Base-by-base conservation (phyloP, 2,888 invertebrate genomes). In the Tanytarsus gracilentus region DNA sequence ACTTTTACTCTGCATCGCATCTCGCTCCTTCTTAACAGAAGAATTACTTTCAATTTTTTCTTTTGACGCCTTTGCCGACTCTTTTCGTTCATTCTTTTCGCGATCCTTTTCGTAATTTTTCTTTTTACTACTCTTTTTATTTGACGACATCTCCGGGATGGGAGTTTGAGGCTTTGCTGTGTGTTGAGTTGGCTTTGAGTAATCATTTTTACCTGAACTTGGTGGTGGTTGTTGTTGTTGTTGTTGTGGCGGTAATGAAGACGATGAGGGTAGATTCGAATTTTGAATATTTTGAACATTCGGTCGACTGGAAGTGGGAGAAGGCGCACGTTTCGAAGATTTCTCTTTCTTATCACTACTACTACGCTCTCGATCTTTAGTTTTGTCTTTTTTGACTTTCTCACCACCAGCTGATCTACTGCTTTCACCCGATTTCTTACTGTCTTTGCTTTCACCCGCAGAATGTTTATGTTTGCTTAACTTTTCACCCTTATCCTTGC, bases 101-200 rank as follows among this genome's bases (percentile, higher is more conserved):
- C 80, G 81, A 61, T 81, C 80, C 66, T 77, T 75, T 50, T 81
- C 80, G 68, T 82, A 81, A 58, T 80, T 81, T 67, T 82, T 79
- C 66, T 81, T 81, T 63, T 80, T 84, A 66, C 76, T 78, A 62
- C 79, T 79, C 1, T 78, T 78, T 44, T 75, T 75, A 56, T 69
- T 68, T 39, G 70, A 64, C 14, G 36, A 14, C 14, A 44, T 70
- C 64, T 11, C 62, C 63, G 21, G 2, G 16, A 11, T n/a, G 2
- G 5, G 48, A 1, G 23, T 5, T 23, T 6, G 48, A 11, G 16
- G 48, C 2, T 21, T 16, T 8, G 18, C 11, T 7, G 18, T 7
- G 8, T 30, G 30, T 7, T 30, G 30, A 9, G 7, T 44, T 11
- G n/a, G 16, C 44, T 69, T 8, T 68, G 68, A n/a, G 66, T 68